These are phyloP conservation scores for Mixornis gularis DNA, from an alignment of 2,113 vertebrate genomes.

Conservation along the genomic window DNA sequence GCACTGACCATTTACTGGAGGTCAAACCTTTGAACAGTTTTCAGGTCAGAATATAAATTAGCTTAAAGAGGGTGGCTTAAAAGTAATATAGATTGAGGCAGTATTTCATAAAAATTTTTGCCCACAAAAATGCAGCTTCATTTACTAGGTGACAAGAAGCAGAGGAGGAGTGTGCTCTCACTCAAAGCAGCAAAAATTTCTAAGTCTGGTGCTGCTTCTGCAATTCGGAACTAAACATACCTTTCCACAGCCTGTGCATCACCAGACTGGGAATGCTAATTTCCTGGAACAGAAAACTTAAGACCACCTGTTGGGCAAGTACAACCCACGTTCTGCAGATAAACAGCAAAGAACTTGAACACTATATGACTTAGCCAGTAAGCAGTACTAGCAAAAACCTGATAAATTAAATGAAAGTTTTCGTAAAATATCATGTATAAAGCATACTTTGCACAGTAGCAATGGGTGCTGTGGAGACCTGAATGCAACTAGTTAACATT, in stretches of 20 bases:
- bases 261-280: not conserved
- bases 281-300: not conserved
- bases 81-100: not conserved
- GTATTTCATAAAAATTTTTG: not conserved
- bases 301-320: not conserved
- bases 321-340: accelerated
- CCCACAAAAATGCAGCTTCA: not conserved
- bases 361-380: not conserved
- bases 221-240: not conserved
- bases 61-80: not conserved
- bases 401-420: not conserved
- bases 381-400: not conserved
- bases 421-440: not conserved
- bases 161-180: not conserved
- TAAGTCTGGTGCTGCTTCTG: not conserved
- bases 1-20: not conserved
- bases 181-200: not conserved
- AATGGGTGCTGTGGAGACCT: not conserved
- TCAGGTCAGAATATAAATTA: not conserved
- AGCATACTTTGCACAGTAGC: not conserved
- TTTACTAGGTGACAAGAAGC: not conserved
- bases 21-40: not conserved
- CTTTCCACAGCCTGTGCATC: not conserved
- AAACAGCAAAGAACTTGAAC: not conserved
- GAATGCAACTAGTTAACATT: accelerated